Evolutionary conservation across 37 sponge, comb jelly and placozoan genomes (phyloP), one percentile per base, ranked within the genome.

Genomic region (Beroe forskalii): DNA sequence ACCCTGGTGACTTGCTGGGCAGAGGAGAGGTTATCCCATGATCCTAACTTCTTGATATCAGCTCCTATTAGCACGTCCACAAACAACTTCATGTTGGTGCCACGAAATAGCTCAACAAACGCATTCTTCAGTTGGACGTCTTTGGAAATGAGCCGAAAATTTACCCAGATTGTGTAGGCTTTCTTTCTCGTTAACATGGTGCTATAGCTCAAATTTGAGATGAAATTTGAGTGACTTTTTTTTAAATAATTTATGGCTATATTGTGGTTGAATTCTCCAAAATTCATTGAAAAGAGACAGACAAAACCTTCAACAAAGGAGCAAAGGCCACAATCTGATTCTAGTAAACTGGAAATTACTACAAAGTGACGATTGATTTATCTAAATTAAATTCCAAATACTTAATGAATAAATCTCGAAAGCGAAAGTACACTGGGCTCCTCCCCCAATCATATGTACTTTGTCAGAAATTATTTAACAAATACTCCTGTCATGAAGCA

Each of bases 1-100:
- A 80, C 55, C 17, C 86, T 41, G 20, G 86, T 80, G 8, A 80
- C 86, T 80, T 80, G 86, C 55, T 80, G 86, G 24, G 86, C 86
- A 44, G 40, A 38, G 3, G 86, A 80, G 31, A 80, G 86, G 48
- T 80, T 80, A 20, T 80, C 86, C 86, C 86, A 80, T 1, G 38
- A 22, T 22, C 35, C 12, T 43, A 80, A 27, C 20, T 80, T 80
- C 86, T 44, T 80, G 86, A 80, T 42, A 2, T 80, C 86, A 9
- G 19, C 35, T 8, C 86, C 86, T 20, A 44, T 43, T 14, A 80
- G 44, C 8, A 23, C 22, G 4, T 80, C 86, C 48, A 80, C 86
- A n/a, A 80, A 44, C 86, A n/a, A 3, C 48, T 80, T 80, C 86
- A 80, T 80, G 86, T 41, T 80, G 25, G 27, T 44, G 4, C 86